Conservation (phyloP, 2,113 vertebrate genomes). For the Platichthys flesus region DNA sequence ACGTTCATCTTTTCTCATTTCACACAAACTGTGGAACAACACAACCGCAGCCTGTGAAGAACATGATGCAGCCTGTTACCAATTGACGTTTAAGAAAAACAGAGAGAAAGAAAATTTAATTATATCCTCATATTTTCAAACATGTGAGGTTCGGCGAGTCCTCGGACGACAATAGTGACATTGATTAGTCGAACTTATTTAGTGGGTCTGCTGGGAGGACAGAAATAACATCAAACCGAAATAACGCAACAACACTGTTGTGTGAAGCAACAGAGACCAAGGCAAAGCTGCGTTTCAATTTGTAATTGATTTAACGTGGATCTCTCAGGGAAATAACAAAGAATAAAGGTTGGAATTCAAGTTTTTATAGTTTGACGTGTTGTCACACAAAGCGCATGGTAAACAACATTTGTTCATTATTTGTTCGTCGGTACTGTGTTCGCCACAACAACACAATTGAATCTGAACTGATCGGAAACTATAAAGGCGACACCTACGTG, state of each 20-base stretch:
- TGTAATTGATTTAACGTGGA: constrained; percentile 4
- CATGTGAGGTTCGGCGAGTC: constrained; percentile 8
- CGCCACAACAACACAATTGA: no score
- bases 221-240: constrained; percentile 29
- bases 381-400: background rate
- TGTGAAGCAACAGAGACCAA: background rate
- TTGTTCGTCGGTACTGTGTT: background rate
- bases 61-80: constrained; percentile 13
- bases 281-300: background rate
- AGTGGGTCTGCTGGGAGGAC: background rate
- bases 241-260: background rate
- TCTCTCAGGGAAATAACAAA: background rate
- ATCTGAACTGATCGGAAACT: background rate
- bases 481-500: background rate
- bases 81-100: background rate
- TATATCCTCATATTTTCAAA: constrained; percentile 1
- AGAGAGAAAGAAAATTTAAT: constrained; percentile 19
- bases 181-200: constrained; percentile 29
- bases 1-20: constrained; percentile 13
- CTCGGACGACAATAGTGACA: constrained; percentile 10
- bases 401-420: background rate
- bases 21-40: constrained; percentile 1
- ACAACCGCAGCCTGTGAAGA: constrained; percentile 26
- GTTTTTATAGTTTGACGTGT: no score
- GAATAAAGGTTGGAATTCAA: background rate